Evolutionary conservation across 1,140 invertebrate genomes (phyloP).

Genomic region (Rhopalosiphum maidis): DNA sequence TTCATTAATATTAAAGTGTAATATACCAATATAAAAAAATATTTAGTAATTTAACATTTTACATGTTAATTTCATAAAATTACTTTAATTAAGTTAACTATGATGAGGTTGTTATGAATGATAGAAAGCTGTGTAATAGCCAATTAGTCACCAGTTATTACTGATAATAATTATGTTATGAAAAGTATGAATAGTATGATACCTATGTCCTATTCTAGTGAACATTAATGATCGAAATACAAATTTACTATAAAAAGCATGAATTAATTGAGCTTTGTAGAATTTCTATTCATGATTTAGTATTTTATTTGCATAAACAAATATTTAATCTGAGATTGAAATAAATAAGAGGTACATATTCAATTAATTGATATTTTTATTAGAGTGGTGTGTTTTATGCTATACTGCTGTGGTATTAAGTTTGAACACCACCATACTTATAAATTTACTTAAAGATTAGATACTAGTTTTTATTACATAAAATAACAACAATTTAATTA

Average conservation of each 20-base stretch:
- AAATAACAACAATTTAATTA: conserved; percentile 6
- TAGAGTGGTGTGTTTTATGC: not conserved
- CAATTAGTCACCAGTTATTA: not conserved
- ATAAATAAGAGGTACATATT: not conserved
- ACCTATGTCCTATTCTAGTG: no score
- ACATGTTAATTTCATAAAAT: not conserved
- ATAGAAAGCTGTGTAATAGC: not conserved
- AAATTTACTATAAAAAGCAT: not conserved
- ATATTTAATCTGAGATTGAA: not conserved
- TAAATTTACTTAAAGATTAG: not conserved
- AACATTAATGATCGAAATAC: not conserved
- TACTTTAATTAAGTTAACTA: not conserved
- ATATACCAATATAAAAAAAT: not conserved
- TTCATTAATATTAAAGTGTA: not conserved
- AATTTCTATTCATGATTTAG: not conserved
- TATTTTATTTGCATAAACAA: not conserved
- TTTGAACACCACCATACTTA: not conserved
- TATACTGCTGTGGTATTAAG: not conserved
- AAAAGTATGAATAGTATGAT: no score
- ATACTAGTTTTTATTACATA: not conserved
- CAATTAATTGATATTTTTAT: not conserved
- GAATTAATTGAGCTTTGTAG: not conserved
- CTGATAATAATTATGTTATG: not conserved
- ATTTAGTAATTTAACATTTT: not conserved
- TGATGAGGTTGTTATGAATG: not conserved